Evolutionary conservation across 2,888 invertebrate genomes (phyloP), one percentile per base, ranked within the genome.

Genomic region (Sphaerophoria rueppellii): DNA sequence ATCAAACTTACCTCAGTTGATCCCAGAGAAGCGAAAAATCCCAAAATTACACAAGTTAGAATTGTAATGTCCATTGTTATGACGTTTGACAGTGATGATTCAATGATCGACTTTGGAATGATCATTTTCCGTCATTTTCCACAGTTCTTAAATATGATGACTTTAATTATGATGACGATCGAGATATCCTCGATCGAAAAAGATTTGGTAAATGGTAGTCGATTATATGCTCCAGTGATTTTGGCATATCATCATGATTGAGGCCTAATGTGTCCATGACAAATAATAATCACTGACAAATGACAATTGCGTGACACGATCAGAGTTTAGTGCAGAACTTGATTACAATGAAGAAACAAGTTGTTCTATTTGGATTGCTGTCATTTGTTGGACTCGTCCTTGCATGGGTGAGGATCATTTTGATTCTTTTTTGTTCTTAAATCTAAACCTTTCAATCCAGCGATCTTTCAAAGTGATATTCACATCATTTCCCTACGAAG

Each of bases 401-500:
- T 55, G 89, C 87, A 16, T 90, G 91, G 90, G 91, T 91, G 81
- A 89, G 89, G 83, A 57, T 72, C 58, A 70, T 6, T 9, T 43
- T 43, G 24, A 24, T 43, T 43, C 43, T 43, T 43, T 9, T 12
- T 11, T 11, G 9, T 40, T 1, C 43, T 9, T 43, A 43, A 4
- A 9, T 40, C 1, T 40, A 6, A 43, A 9, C 11, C 4, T 43
- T 9, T 43, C 43, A 67, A 37, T 54, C 55, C 60, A 91, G 91
- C 89, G 90, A 24, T 89, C 89, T 3, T 91, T 90, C 54, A 89
- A 89, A 71, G 86, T 91, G 16, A 75, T 90, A n/a, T 88, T 89
- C 7, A 88, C 87, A 5, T 77, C 86, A 24, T 86, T 89, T 16
- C 89, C 89, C 0, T 88, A 72, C 63, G 87, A 90, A 50, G 72